Evolutionary conservation across 2,113 vertebrate genomes (phyloP).

Genomic region (Cnemophilus loriae): DNA sequence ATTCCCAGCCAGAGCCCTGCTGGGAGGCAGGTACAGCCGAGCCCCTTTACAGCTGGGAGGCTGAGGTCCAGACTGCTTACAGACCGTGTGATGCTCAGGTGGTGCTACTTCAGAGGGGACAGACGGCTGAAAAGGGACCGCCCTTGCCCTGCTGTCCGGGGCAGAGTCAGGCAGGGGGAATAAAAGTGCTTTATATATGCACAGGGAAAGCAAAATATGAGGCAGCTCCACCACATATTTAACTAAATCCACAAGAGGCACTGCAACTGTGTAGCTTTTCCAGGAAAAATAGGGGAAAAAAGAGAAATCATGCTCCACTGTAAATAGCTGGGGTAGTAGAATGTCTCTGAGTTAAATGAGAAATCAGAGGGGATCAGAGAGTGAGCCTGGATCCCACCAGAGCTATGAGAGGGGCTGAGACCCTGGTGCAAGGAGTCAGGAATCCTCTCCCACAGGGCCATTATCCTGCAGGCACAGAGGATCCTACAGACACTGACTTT

Average conservation of each 20-base stretch:
- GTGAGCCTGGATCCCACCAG: not conserved
- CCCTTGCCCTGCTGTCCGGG: accelerated
- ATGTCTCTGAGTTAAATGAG: not conserved
- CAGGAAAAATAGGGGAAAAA: not conserved
- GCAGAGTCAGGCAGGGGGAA: not conserved
- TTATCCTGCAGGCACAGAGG: not conserved
- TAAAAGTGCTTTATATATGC: not conserved
- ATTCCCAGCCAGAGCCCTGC: not conserved
- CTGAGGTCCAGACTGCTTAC: not conserved
- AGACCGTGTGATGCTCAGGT: not conserved
- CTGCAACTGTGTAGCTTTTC: not conserved
- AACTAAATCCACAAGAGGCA: not conserved
- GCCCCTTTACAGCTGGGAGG: not conserved
- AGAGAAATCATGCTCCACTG: not conserved
- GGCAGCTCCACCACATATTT: not conserved
- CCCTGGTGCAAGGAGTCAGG: not conserved
- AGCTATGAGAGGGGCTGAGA: not conserved
- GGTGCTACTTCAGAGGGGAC: not conserved
- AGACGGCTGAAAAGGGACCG: not conserved
- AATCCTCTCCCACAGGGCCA: not conserved
- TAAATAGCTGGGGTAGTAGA: not conserved
- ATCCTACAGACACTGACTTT: not conserved
- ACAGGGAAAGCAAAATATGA: not conserved
- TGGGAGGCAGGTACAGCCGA: not conserved
- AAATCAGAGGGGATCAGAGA: not conserved